Conservation (phyloP, 1,140 invertebrate genomes). For the Pseudoatta argentina region DNA sequence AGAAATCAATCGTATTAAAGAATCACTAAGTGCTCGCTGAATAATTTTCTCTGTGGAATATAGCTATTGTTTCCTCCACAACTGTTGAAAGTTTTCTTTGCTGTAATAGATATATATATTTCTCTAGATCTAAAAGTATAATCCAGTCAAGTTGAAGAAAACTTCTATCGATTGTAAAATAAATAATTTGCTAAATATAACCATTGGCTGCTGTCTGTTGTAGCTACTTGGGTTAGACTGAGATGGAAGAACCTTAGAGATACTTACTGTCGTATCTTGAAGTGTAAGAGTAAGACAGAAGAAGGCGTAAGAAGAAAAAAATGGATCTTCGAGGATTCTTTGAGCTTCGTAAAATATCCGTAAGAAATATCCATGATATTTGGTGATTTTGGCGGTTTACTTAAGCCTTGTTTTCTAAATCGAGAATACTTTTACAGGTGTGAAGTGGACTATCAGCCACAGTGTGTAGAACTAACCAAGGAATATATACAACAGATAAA, state of each 20-base stretch:
- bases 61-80: no score
- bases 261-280: constrained; percentile 81
- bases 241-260: constrained; percentile 85
- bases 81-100: no score
- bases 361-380: constrained; percentile 69
- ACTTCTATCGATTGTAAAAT: no score
- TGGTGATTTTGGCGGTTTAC: background rate
- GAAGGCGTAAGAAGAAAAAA: constrained; percentile 83
- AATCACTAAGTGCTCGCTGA: no score
- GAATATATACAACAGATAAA: constrained; percentile 84
- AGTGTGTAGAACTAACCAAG: constrained; percentile 81
- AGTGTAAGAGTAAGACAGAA: constrained; percentile 82
- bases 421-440: constrained; percentile 74
- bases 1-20: no score
- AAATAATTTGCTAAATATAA: no score
- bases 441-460: constrained; percentile 80
- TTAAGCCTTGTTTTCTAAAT: background rate
- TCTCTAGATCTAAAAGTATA: no score
- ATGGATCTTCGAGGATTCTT: constrained; percentile 84
- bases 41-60: no score
- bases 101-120: no score
- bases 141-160: no score
- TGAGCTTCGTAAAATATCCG: constrained; percentile 84
- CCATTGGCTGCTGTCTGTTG: background rate
- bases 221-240: constrained; percentile 82